Conservation (phyloP, 2,113 vertebrate genomes). For the Oryzias javanicus region DNA sequence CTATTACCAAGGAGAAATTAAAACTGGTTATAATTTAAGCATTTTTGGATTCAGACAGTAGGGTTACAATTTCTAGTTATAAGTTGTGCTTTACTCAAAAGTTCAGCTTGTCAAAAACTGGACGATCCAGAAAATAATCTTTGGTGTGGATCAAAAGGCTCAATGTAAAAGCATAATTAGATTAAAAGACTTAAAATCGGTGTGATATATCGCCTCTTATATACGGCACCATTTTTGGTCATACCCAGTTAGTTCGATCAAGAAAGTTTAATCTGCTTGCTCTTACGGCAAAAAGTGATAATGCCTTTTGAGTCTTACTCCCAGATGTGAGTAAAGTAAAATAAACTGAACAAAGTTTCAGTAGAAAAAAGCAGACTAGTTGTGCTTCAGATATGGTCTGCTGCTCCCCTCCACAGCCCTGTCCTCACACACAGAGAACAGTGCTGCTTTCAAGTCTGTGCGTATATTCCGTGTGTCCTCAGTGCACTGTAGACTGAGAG, state of each 20-base stretch:
- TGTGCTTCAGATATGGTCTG: slow-evolving; percentile 59
- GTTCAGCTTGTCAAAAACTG: too few relatives aligned
- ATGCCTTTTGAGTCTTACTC: slow-evolving; percentile 14
- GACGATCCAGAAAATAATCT: too few relatives aligned
- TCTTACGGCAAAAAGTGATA: slow-evolving; percentile 4
- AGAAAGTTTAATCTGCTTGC: background rate
- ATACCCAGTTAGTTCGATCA: background rate
- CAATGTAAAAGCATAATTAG: too few relatives aligned
- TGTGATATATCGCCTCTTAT: too few relatives aligned
- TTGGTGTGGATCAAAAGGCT: too few relatives aligned
- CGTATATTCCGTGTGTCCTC: slow-evolving; percentile 26
- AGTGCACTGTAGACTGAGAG: slow-evolving; percentile 39
- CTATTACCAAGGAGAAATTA: too few relatives aligned
- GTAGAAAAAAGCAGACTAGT: slow-evolving; percentile 34
- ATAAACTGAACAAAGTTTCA: slow-evolving; percentile 50
- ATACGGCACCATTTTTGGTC: background rate
- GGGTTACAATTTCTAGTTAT: too few relatives aligned
- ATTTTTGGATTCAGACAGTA: too few relatives aligned
- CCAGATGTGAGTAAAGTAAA: slow-evolving; percentile 44
- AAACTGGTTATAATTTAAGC: too few relatives aligned
- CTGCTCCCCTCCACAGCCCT: slow-evolving; percentile 52
- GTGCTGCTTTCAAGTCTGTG: slow-evolving; percentile 31
- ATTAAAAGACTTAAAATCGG: too few relatives aligned
- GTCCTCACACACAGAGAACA: slow-evolving; percentile 52
- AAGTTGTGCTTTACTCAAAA: too few relatives aligned